Conservation (phyloP, 64 coral and sea anemone genomes). For the Montipora efflorescens region DNA sequence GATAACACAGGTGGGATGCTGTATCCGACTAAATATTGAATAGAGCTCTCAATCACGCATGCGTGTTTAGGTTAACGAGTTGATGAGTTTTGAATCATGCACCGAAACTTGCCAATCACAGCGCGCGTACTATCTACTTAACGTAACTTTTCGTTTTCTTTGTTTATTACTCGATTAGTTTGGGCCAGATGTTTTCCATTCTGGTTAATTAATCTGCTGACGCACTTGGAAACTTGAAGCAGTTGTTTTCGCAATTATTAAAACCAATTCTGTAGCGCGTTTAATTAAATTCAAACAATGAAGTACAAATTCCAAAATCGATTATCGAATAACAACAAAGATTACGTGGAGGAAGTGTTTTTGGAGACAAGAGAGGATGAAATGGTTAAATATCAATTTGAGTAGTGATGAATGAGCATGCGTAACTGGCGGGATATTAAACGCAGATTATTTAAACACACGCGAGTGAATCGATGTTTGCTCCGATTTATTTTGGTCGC, state of each 20-base stretch:
- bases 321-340: not conserved
- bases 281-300: not conserved
- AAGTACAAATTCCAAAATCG: slow-evolving; percentile 3
- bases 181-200: not conserved
- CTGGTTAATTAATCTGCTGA: not conserved
- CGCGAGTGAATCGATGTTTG: too few species aligned
- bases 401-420: not conserved
- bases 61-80: too few species aligned
- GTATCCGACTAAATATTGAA: too few species aligned
- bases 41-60: too few species aligned
- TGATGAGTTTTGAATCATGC: too few species aligned
- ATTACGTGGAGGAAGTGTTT: not conserved
- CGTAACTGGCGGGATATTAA: too few species aligned
- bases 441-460: too few species aligned
- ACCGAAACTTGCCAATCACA: too few species aligned
- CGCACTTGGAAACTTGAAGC: not conserved
- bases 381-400: not conserved
- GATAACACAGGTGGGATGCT: too few species aligned
- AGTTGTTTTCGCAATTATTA: not conserved
- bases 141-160: not conserved
- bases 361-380: not conserved
- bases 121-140: not conserved
- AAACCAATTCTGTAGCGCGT: too few species aligned
- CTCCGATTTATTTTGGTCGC: too few species aligned
- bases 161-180: not conserved